Conservation (phyloP, 2,888 invertebrate genomes). For the Volucella inflata region DNA sequence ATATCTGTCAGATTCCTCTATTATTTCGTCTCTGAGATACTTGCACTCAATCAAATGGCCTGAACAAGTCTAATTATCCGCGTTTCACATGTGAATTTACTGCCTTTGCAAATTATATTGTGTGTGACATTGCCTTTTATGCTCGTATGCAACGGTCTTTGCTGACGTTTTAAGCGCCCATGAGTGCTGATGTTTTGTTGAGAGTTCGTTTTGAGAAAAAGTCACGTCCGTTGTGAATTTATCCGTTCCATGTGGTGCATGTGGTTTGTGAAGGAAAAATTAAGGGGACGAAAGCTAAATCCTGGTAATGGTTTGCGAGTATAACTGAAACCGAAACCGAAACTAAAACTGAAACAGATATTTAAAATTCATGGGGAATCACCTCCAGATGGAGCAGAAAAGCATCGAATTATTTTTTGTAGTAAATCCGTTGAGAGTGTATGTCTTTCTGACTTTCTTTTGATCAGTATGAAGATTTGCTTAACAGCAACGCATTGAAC, state of each 20-base stretch:
- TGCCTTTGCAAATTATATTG: constrained; percentile 34
- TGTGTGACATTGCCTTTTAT: constrained; percentile 39
- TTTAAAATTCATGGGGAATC: too few relatives aligned
- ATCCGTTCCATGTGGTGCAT: constrained; percentile 21
- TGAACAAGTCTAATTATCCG: constrained; percentile 62
- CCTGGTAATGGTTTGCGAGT: neutral
- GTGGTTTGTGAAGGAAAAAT: neutral
- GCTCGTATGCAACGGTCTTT: constrained; percentile 2
- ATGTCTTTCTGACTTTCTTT: too few relatives aligned
- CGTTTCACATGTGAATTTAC: constrained; percentile 40
- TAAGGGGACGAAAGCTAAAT: constrained; percentile 1
- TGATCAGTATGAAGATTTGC: too few relatives aligned
- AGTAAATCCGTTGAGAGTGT: too few relatives aligned
- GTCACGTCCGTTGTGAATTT: constrained; percentile 50
- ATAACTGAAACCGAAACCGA: too few relatives aligned
- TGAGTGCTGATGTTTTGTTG: neutral
- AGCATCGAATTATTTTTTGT: too few relatives aligned
- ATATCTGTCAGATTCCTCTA: constrained; percentile 45
- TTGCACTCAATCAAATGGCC: constrained; percentile 48
- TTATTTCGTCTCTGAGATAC: constrained; percentile 43
- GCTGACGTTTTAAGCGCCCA: neutral
- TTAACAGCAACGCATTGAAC: too few relatives aligned
- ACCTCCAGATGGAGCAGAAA: too few relatives aligned
- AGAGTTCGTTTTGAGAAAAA: constrained; percentile 10
- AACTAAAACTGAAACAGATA: too few relatives aligned